Evolutionary conservation across 2,113 vertebrate species (phyloP), one percentile per base, ranked within the genome.

Genomic region (Henicopernis longicauda): DNA sequence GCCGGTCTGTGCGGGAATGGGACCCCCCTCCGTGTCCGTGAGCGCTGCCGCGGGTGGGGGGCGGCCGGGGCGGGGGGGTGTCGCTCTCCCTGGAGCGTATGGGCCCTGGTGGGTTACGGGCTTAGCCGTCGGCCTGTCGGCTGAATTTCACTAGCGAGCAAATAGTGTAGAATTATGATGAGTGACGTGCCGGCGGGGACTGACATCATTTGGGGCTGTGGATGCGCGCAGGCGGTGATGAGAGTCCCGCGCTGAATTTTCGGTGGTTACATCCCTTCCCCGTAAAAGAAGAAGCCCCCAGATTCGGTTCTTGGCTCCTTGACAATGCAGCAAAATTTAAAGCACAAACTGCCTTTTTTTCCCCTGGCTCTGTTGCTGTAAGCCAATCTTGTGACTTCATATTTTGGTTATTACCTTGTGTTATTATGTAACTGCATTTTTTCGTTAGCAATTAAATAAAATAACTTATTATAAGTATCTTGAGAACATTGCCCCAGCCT

Each of bases 321-420:
- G 96, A 96, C 95, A 97, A 96, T 97, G 98, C 98, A 97, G 97
- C 96, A 97, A 91, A 97, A 97, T 92, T 74, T 90, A 49, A 88
- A 85, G 49, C 44, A 73, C 38, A 10, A 83, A 77, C 69, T 93
- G 47, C 57, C 80, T 67, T 54, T 50, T 59, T 7, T 3, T 4
- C 11, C 22, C 10, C 11, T 29, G 0, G 13, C n/a, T 86, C 55
- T 62, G 42, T 74, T 86, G 76, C 90, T 91, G 90, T 84, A 58
- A 93, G 74, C 73, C 34, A 31, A 70, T 74, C 81, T 69, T 79
- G 36, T 86, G 91, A 92, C 38, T 95, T 93, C 54, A 6, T 81
- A 50, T 95, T 85, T 96, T 87, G 91, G 57, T 95, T 93, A 49
- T 84, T 95, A 91, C 38, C 85, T 85, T 82, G 59, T 55, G 47